Evolutionary conservation across 2,888 invertebrate species (phyloP), one percentile per base, ranked within the genome.

Genomic region (Phania funesta): DNA sequence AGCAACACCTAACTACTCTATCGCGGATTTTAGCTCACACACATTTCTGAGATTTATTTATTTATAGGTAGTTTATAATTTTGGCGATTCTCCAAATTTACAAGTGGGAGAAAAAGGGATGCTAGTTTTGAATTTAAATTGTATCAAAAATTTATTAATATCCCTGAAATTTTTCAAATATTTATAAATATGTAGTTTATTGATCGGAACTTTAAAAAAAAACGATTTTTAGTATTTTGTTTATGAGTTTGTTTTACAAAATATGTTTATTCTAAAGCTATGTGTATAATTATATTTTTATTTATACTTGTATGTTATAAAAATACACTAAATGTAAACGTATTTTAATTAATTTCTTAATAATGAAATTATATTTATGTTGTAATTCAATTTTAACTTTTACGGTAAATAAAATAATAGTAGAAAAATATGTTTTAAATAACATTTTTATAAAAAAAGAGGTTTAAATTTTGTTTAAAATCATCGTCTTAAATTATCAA

Each of bases 261-360:
- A 68, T 71, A 65, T 76, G 65, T 67, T 54, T 71, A 58, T 44
- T 64, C 60, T 80, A 60, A 71, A 76, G 65, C 71, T 80, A 77
- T 29, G 8, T 48, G 29, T 58, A 65, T 56, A 29, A 64, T 62
- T 38, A 11, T 32, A 38, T n/a, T 13, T 38, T 38, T 38, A 38
- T 56, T 8, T 50, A 5, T 56, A 48, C 5, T 24, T 65, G 3
- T 75, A 32, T 41, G 26, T 16, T 26, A 20, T 54, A 60, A 16
- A 52, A 70, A 70, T 44, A 76, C 70, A 71, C 76, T 60, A 70
- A 65, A 38, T n/a, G 44, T 48, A n/a, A 48, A 60, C 60, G 18
- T 62, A 68, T 62, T 50, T 65, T 44, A 16, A 67, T 38, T 67
- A 60, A 56, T 46, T 16, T 67, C 58, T 64, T 80, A 60, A 62